A percentile compares a stretch with the other conserved stretches of the same genome.
These are phyloP conservation scores for Eleutherodactylus coqui DNA, from an alignment of 2,797 vertebrate genomes.

Conservation along the genomic window DNA sequence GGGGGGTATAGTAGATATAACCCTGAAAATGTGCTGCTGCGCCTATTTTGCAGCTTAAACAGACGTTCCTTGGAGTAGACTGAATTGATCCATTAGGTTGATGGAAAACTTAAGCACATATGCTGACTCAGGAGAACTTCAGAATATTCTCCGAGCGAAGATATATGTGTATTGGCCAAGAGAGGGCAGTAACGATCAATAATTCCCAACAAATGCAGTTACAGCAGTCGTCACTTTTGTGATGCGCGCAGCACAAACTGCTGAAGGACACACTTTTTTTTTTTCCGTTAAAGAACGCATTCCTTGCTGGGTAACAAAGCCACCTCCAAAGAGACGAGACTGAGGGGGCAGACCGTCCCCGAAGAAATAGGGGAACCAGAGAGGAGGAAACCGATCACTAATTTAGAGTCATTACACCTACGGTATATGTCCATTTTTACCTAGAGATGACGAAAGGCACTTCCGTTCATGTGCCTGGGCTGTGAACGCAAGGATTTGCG, in stretches of 20 bases:
- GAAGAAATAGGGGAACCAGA: background rate
- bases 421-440: background rate
- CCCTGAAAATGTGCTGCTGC: slow-evolving; percentile 55
- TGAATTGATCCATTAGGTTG: slow-evolving; percentile 65
- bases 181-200: slow-evolving; percentile 76
- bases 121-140: slow-evolving; percentile 63
- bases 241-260: slow-evolving; percentile 61
- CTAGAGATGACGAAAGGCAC: background rate
- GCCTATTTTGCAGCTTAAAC: slow-evolving; percentile 53
- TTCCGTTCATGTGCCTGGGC: background rate
- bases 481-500: no score
- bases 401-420: background rate
- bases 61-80: slow-evolving; percentile 59
- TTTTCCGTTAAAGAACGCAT: slow-evolving; percentile 37
- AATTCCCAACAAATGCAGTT: slow-evolving; percentile 59
- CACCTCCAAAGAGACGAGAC: background rate
- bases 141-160: slow-evolving; percentile 60
- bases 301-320: slow-evolving; percentile 24
- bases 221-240: slow-evolving; percentile 61
- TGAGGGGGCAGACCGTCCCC: background rate
- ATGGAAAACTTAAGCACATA: slow-evolving; percentile 61
- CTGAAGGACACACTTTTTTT: slow-evolving; percentile 56
- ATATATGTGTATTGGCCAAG: slow-evolving; percentile 68
- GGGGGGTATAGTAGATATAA: slow-evolving; percentile 13
- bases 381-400: background rate